A percentile compares a stretch with the other conserved stretches of the same genome.
phyloP scores from a whole-genome alignment of 2,797 vertebrate genomes.

The Danio aesculapii region DNA sequence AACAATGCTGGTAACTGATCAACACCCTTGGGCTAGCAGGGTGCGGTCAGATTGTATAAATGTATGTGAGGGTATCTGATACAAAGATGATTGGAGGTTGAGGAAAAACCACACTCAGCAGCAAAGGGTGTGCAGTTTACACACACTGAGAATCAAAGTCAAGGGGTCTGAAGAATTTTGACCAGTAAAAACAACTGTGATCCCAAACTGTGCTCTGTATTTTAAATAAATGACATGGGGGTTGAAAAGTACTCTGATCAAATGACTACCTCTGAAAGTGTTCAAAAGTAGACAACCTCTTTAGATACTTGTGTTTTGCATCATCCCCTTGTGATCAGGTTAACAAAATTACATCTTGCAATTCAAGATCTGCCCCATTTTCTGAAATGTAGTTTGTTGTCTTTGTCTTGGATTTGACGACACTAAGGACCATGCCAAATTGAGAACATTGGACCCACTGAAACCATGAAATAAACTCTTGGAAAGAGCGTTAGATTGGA shows the following conservation, averaged over 20 bases:
- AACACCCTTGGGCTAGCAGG: conserved; percentile 10
- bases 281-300: no score
- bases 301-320: no score
- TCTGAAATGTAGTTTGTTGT: not conserved
- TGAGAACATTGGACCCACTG: no score
- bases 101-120: not conserved
- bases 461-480: no score
- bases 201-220: not conserved
- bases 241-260: no score
- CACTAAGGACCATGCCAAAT: no score
- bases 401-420: not conserved
- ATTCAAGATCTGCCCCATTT: no score
- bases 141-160: not conserved
- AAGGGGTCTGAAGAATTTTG: not conserved
- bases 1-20: conserved; percentile 27
- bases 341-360: no score
- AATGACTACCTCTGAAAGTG: no score
- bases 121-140: conserved; percentile 1
- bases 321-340: no score
- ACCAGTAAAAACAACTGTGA: not conserved
- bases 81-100: conserved; percentile 20
- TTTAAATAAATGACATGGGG: no score
- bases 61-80: conserved; percentile 12
- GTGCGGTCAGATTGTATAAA: not conserved
- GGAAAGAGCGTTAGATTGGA: not conserved